Conservation (phyloP, 2,797 vertebrate genomes). For the Chelidonichthys spinosus region DNA sequence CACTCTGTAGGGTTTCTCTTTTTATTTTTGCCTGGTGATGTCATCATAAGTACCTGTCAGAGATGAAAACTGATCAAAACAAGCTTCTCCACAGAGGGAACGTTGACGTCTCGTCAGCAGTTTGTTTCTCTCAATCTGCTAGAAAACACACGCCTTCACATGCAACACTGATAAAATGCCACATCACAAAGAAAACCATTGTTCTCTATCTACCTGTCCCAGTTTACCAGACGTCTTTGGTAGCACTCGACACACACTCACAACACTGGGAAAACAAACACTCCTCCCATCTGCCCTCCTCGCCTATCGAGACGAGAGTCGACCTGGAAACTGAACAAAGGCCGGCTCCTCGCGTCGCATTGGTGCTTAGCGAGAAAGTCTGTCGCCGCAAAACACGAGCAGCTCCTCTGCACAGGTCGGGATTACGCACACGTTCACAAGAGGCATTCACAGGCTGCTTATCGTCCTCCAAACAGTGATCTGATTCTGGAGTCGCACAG, state of each 20-base stretch:
- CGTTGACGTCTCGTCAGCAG: constrained; percentile 46
- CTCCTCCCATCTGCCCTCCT: constrained; percentile 61
- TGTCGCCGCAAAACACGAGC: constrained; percentile 27
- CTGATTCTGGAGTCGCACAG: constrained; percentile 67
- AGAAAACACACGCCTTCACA: constrained; percentile 41
- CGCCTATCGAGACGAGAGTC: constrained; percentile 67
- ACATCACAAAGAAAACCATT: constrained; percentile 53
- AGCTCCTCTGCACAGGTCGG: constrained; percentile 1
- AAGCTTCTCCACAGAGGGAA: constrained; percentile 26
- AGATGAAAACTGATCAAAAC: constrained; percentile 38
- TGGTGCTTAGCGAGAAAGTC: constrained; percentile 55
- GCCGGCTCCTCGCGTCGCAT: constrained; percentile 28
- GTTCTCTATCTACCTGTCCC: constrained; percentile 66
- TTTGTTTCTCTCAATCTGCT: constrained; percentile 38
- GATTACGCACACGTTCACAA: constrained; percentile 20
- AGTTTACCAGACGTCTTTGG: constrained; percentile 59
- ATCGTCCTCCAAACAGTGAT: constrained; percentile 67
- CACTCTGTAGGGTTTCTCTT: background rate
- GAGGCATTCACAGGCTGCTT: constrained; percentile 45
- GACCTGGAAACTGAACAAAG: constrained; percentile 74
- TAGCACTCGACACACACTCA: constrained; percentile 27
- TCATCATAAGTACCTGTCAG: background rate
- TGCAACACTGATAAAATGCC: constrained; percentile 38
- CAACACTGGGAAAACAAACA: constrained; percentile 69
- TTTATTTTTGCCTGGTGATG: background rate